These are phyloP conservation scores for Neoscelio sp. DNA, from an alignment of 2,888 invertebrate species.

Conservation along the genomic window DNA sequence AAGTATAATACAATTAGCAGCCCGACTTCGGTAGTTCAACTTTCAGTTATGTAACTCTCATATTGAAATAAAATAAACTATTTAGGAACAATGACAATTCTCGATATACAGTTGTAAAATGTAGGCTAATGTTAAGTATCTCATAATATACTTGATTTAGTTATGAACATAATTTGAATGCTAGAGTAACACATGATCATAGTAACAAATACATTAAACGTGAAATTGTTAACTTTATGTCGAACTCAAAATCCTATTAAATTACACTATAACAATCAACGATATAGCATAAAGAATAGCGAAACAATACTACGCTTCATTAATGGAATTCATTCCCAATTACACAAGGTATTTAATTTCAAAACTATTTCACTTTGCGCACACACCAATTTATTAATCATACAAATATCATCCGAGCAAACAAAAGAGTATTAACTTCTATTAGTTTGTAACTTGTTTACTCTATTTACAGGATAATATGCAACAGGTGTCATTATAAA, in stretches of 20 bases:
- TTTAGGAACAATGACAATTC: constrained; percentile 17
- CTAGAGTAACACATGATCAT: background rate
- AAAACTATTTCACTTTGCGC: constrained; percentile 10
- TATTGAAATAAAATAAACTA: constrained; percentile 39
- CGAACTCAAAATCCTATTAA: background rate
- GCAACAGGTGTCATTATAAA: constrained; percentile 65
- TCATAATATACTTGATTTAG: background rate
- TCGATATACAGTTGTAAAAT: constrained; percentile 20
- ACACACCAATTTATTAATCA: constrained; percentile 22
- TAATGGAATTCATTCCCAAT: constrained; percentile 10
- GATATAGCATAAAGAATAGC: constrained; percentile 4
- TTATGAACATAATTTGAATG: background rate
- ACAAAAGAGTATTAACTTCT: constrained; percentile 35
- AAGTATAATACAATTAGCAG: constrained; percentile 23
- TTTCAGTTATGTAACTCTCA: constrained; percentile 61
- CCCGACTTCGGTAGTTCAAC: constrained; percentile 47
- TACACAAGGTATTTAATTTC: constrained; percentile 20
- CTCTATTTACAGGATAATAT: constrained; percentile 46
- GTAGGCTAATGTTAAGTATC: background rate
- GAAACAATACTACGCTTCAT: constrained; percentile 2
- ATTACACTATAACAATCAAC: constrained; percentile 2
- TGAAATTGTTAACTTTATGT: background rate
- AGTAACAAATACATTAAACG: background rate
- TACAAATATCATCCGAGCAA: constrained; percentile 10
- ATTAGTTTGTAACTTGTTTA: constrained; percentile 39